Conservation (phyloP, 2,113 vertebrate genomes). For the Ochotona princeps region DNA sequence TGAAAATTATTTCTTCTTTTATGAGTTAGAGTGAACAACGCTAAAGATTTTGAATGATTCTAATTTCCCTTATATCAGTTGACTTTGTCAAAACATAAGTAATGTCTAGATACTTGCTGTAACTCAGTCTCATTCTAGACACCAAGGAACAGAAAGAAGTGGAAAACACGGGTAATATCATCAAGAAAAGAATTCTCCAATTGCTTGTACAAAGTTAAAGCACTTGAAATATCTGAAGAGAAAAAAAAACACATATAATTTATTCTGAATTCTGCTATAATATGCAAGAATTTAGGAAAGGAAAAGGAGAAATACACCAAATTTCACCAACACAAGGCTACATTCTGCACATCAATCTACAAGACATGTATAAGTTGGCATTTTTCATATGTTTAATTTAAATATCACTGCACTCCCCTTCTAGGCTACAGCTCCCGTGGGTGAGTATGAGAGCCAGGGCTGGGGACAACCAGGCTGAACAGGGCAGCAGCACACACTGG, state of each 20-base stretch:
- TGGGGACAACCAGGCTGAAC: too few species aligned
- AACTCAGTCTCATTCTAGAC: neutral
- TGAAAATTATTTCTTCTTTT: constrained; percentile 18
- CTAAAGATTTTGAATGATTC: constrained; percentile 25
- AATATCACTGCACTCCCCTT: neutral
- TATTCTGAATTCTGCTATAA: neutral
- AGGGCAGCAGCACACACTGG: too few species aligned
- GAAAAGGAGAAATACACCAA: neutral
- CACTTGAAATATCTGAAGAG: neutral
- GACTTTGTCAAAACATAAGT: neutral
- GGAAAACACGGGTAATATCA: neutral
- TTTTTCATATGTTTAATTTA: constrained; percentile 31
- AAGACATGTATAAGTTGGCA: neutral
- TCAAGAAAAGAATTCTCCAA: neutral
- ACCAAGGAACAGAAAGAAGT: neutral
- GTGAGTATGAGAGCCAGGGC: too few species aligned
- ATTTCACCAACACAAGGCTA: neutral
- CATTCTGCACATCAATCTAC: neutral
- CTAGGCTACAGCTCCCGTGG: too few species aligned
- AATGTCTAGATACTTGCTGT: neutral
- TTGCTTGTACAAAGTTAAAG: neutral
- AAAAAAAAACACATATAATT: neutral
- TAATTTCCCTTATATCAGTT: neutral
- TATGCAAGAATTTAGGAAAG: neutral
- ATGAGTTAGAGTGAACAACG: constrained; percentile 8